Base-by-base conservation (phyloP, 2,888 invertebrate genomes). In the Orchesellides sinensis region DNA sequence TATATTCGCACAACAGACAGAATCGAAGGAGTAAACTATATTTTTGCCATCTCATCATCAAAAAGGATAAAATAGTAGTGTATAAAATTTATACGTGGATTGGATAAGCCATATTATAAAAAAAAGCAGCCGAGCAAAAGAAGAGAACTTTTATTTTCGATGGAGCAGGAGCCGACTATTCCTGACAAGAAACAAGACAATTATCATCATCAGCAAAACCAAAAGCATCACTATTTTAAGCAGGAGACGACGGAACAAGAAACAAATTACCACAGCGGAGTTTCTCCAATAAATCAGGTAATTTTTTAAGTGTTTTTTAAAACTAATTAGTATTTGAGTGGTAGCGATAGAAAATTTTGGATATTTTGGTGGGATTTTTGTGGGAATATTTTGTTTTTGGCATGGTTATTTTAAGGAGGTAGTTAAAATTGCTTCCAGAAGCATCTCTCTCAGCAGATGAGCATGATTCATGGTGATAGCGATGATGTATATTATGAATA, bases 1-100 rank as follows among this genome's bases (percentile, higher is more conserved):
- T n/a, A n/a, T n/a, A n/a, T n/a, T n/a, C n/a, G n/a, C n/a, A n/a
- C n/a, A n/a, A n/a, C n/a, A n/a, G n/a, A n/a, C n/a, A 32, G 32
- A 32, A 5, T 6, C 32, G 32, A 21, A n/a, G 52, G 12, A 27
- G 4, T 2, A 56, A 4, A 56, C 59, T 63, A 21, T 63, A 40
- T 63, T 63, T 63, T 63, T 63, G 63, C 63, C 63, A 63, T 63
- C 63, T 63, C 63, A 63, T 63, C 63, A 35, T 23, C 45, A 21
- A 4, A n/a, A n/a, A n/a, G n/a, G n/a, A n/a, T 40, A 2, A 8
- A 14, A 40, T 40, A 40, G n/a, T 40, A 14, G 40, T 40, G 40
- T 40, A n/a, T n/a, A 40, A 14, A 14, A 14, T 40, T 40, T 40
- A 5, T 2, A 40, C 10, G 6, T 35, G 40, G 12, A 35, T 35